Conservation (phyloP, 2,888 invertebrate species). For the Pammene aurita region DNA sequence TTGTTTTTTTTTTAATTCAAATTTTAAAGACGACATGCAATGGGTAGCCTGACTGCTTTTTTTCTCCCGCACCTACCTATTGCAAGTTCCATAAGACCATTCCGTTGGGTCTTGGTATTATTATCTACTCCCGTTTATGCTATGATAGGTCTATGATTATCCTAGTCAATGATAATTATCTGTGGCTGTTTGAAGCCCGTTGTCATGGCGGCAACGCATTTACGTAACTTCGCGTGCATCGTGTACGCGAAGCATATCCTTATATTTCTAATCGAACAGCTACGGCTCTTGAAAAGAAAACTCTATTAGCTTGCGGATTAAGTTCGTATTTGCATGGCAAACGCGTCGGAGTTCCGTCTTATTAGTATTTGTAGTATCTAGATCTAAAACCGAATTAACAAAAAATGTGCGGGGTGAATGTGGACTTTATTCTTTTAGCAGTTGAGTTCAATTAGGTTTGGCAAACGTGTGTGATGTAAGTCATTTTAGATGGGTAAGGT, state of each 20-base stretch:
- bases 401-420: neutral
- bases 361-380: neutral
- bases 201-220: conserved; percentile 38
- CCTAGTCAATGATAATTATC: conserved; percentile 21
- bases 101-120: too few relatives aligned
- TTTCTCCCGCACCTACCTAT: too few relatives aligned
- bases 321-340: conserved; percentile 51
- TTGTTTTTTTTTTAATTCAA: too few relatives aligned
- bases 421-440: neutral
- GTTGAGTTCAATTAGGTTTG: conserved; percentile 53
- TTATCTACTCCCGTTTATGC: too few relatives aligned
- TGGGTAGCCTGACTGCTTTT: too few relatives aligned
- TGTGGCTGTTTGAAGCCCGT: conserved; percentile 36
- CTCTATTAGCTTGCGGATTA: conserved; percentile 43
- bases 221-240: conserved; percentile 38
- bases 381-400: neutral
- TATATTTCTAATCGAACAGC: conserved; percentile 1
- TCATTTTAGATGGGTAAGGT: neutral
- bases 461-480: conserved; percentile 8
- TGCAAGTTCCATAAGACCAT: neutral
- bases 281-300: neutral
- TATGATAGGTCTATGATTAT: neutral
- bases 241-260: conserved; percentile 5
- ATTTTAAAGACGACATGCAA: too few relatives aligned
- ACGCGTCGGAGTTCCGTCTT: neutral